Evolutionary conservation across 1,140 invertebrate species (phyloP).

Genomic region (Plectus sambesii): DNA sequence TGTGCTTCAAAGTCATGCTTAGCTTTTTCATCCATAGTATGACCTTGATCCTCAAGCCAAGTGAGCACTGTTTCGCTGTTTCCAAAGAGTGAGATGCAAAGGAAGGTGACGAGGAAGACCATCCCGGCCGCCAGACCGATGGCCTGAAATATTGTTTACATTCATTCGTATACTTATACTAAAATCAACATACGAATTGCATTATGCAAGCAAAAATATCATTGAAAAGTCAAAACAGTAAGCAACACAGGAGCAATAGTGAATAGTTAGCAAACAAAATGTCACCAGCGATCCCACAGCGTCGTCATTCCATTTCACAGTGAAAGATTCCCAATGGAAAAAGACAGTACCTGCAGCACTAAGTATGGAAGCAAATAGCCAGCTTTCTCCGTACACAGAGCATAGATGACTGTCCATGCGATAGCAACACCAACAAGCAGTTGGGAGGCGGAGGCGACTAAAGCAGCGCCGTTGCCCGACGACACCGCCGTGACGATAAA

Average conservation of each 20-base stretch:
- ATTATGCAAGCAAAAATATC: too few relatives aligned
- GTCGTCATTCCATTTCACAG: too few relatives aligned
- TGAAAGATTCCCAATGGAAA: too few relatives aligned
- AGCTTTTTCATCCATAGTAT: constrained; percentile 5
- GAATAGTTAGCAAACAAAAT: too few relatives aligned
- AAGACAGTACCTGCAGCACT: constrained; percentile 21
- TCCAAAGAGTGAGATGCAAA: constrained; percentile 7
- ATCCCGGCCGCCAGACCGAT: constrained; percentile 19
- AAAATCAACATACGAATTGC: too few relatives aligned
- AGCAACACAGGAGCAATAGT: constrained; percentile 3
- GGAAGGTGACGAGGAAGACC: constrained; percentile 26
- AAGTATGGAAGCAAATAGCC: constrained; percentile 28
- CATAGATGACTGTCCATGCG: constrained; percentile 25
- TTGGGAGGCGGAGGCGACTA: constrained; percentile 14
- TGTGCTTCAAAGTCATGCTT: too few relatives aligned
- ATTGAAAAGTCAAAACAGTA: neutral
- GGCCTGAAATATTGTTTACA: too few relatives aligned
- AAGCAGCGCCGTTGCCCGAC: neutral
- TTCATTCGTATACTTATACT: too few relatives aligned
- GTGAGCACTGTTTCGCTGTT: constrained; percentile 1
- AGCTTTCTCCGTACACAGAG: constrained; percentile 25
- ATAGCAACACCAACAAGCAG: constrained; percentile 22
- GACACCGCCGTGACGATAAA: constrained; percentile 10
- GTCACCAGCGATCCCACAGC: too few relatives aligned
- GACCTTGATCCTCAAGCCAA: constrained; percentile 5